Base-by-base conservation (phyloP, 2,113 vertebrate species). In the Oreamnos americanus region DNA sequence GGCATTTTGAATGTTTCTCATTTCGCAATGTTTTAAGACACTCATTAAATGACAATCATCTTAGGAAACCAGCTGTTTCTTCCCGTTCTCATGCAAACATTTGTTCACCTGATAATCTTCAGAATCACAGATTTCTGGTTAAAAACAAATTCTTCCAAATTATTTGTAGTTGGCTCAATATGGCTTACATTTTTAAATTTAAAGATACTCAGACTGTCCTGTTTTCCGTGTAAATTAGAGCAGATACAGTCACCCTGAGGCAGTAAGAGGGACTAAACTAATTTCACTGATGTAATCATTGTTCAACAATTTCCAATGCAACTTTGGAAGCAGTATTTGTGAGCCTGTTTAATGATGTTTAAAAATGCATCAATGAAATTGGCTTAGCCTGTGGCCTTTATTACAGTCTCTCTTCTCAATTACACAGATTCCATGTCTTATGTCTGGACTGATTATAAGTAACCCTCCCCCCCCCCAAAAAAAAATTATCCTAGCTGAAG, bases 331-430 rank as follows among this genome's bases (percentile, higher is more conserved):
- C 87, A 87, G 93, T 97, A 95, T 97, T 98, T 94, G 94, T 98
- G 95, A 96, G 98, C 91, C 88, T 98, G 81, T 97, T 98, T 98
- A 94, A 97, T 98, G 95, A 47, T 98, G 49, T 94, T 98, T 98
- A 96, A 96, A 98, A 98, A 96, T 92, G 49, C 53, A 91, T 95
- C 91, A 45, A 17, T 98, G 95, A 98, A 98, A 98, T 96, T 94
- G 94, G 85, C 85, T 67, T 85, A 96, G 82, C 85, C 71, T 94
- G 67, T 97, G 92, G 83, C 96, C 98, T 97, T 97, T 89, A 91
- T 98, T 97, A 92, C 76, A 55, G 74, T 98, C 71, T 97, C 91
- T 96, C 81, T 98, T 97, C 62, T 87, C 96, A 93, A 26, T 96
- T 98, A 89, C 71, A 74, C 91, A 94, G 98, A 81, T 55, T 87